Base-by-base conservation (phyloP, 2,113 vertebrate genomes). In the Labeo rohita region DNA sequence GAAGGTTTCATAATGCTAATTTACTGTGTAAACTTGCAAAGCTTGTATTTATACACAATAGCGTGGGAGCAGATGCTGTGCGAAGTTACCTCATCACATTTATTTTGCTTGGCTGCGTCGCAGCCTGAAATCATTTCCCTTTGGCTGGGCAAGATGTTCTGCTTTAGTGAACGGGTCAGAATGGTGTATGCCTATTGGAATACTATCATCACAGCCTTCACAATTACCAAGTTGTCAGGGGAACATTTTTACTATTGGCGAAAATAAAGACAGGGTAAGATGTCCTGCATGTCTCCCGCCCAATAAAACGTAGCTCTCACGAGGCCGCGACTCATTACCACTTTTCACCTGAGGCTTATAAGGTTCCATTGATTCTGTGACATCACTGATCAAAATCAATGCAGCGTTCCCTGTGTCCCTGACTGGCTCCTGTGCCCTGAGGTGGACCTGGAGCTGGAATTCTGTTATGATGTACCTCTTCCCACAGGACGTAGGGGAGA, bases 351-450 rank as follows among this genome's bases (percentile, higher is more conserved):
- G 91, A 92, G 93, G 92, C 89, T 93, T 93, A 94, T 94, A 93
- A 92, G 93, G 86, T 89, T 84, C 65, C 89, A 95, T 93, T 94
- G 94, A 95, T 93, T 90, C 88, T 79, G 87, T 93, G 94, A 92
- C 93, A 94, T 88, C 80, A 50, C 91, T 92, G 91, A 93, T 94
- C 92, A 91, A 93, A 94, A 93, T 94, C 92, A 94, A 93, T 93
- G 84, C 86, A 4, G 72, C 77, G 86, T 88, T 91, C 76, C 90
- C 90, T 59, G 89, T 90, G 90, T 89, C 82, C 81, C 88, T 66
- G 52, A 78, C 74, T 56, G 68, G 45, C 43, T 36, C 23, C 2
- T n/a, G 23, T 47, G 54, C 18, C 28, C 65, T 63, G 13, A 49
- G n/a, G 50, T n/a, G 23, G 65, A 73, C 23, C 16, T 56, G 7